Percentiles rank a stretch among this genome's conserved stretches.
phyloP scores from a whole-genome alignment of 1,140 invertebrate genomes.

The Neelides sp. region DNA sequence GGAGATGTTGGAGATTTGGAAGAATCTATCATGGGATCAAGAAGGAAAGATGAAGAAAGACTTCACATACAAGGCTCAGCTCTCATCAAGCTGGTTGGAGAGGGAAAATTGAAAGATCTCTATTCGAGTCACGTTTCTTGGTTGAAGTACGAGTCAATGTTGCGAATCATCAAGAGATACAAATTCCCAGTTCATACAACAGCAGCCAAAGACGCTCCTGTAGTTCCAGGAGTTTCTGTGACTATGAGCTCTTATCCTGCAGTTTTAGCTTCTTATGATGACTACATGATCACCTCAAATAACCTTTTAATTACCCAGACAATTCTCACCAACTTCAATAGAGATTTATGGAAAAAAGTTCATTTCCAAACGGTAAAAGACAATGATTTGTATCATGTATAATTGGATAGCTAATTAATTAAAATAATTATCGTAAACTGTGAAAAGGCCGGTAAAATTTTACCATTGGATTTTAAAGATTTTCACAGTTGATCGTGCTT shows the following conservation, averaged over 20 bases:
- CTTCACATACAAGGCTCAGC: conserved; percentile 49
- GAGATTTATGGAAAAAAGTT: conserved; percentile 46
- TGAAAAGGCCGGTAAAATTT: too few relatives aligned
- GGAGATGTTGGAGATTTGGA: conserved; percentile 65
- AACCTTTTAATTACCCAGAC: conserved; percentile 57
- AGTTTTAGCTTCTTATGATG: conserved; percentile 70
- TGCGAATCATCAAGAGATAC: conserved; percentile 78
- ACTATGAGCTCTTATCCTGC: conserved; percentile 82
- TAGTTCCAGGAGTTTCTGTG: conserved; percentile 53
- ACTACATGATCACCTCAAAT: conserved; percentile 60
- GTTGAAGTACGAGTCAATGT: conserved; percentile 63
- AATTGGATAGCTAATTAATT: too few relatives aligned
- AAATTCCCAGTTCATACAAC: conserved; percentile 61
- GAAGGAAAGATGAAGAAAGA: conserved; percentile 37
- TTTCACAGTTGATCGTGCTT: conserved; percentile 62
- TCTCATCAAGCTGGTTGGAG: conserved; percentile 44
- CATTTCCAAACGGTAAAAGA: conserved; percentile 38
- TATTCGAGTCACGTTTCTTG: conserved; percentile 56
- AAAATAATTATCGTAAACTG: neutral
- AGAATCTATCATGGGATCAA: conserved; percentile 34
- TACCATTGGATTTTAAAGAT: too few relatives aligned
- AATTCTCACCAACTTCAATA: conserved; percentile 57
- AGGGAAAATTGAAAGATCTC: conserved; percentile 40
- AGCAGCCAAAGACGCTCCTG: conserved; percentile 35
- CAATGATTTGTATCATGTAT: too few relatives aligned